phyloP scores from a whole-genome alignment of 2,888 invertebrate species.

The Caenorhabditis parvicauda region DNA sequence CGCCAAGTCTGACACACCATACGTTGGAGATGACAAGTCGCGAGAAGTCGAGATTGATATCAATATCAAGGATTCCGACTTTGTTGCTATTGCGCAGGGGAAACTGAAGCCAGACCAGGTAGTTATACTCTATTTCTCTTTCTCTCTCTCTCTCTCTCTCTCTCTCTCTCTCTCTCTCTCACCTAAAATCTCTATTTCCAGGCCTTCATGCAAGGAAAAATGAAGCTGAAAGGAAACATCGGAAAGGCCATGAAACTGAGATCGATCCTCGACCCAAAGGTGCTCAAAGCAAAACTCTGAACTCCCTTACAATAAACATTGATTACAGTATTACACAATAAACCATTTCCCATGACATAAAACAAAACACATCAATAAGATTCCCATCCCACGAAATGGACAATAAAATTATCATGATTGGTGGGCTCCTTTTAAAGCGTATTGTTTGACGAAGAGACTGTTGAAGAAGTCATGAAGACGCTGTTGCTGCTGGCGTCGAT shows the following conservation, averaged over 20 bases:
- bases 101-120: slow-evolving; percentile 88
- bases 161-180: background rate
- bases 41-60: slow-evolving; percentile 66
- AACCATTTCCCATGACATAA: too few species aligned
- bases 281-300: slow-evolving; percentile 61
- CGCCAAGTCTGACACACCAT: slow-evolving; percentile 68
- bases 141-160: background rate
- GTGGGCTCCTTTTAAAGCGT: too few species aligned
- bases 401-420: too few species aligned
- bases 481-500: too few species aligned
- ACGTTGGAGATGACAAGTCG: slow-evolving; percentile 35
- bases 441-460: too few species aligned
- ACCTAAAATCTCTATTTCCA: slow-evolving; percentile 37
- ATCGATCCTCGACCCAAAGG: slow-evolving; percentile 69
- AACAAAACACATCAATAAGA: too few species aligned
- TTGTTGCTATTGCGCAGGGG: slow-evolving; percentile 82
- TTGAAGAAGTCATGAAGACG: too few species aligned
- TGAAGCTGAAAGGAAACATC: slow-evolving; percentile 92
- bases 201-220: slow-evolving; percentile 77
- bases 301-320: too few species aligned
- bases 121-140: background rate
- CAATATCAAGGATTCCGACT: slow-evolving; percentile 82
- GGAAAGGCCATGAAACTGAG: slow-evolving; percentile 90
- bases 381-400: too few species aligned
- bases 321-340: too few species aligned